These are phyloP conservation scores for Xyrichtys novacula DNA, from an alignment of 2,797 vertebrate genomes.

Conservation along the genomic window DNA sequence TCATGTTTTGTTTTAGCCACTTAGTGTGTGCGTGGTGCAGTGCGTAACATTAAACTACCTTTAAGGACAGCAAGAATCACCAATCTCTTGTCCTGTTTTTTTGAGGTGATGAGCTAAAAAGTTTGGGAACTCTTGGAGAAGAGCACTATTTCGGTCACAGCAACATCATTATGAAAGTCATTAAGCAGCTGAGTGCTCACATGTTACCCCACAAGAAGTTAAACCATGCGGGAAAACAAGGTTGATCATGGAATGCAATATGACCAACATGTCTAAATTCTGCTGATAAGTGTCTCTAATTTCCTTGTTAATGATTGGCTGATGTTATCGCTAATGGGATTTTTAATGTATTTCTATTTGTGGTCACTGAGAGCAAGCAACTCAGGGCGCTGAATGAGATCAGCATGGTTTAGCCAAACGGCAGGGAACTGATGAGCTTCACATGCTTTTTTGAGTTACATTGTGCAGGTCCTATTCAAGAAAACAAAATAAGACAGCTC, in stretches of 20 bases:
- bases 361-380: slow-evolving; percentile 58
- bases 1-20: too few species aligned
- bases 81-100: too few species aligned
- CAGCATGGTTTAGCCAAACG: slow-evolving; percentile 31
- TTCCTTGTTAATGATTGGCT: slow-evolving; percentile 69
- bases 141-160: slow-evolving; percentile 4
- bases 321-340: slow-evolving; percentile 72
- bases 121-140: too few species aligned
- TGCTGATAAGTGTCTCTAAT: slow-evolving; percentile 72
- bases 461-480: neutral
- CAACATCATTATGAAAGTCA: slow-evolving; percentile 5
- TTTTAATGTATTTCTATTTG: slow-evolving; percentile 78
- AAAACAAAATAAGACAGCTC: too few species aligned
- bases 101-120: too few species aligned
- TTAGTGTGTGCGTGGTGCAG: too few species aligned
- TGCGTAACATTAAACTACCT: too few species aligned
- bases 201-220: slow-evolving; percentile 31
- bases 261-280: slow-evolving; percentile 47
- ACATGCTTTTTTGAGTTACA: neutral
- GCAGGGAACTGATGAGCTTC: slow-evolving; percentile 12
- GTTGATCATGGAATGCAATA: slow-evolving; percentile 51
- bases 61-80: too few species aligned
- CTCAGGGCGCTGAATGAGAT: slow-evolving; percentile 45
- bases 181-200: slow-evolving; percentile 28
- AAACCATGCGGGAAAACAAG: slow-evolving; percentile 16